Conservation (phyloP, 2,888 invertebrate genomes). For the Tuberolachnus salignus region DNA sequence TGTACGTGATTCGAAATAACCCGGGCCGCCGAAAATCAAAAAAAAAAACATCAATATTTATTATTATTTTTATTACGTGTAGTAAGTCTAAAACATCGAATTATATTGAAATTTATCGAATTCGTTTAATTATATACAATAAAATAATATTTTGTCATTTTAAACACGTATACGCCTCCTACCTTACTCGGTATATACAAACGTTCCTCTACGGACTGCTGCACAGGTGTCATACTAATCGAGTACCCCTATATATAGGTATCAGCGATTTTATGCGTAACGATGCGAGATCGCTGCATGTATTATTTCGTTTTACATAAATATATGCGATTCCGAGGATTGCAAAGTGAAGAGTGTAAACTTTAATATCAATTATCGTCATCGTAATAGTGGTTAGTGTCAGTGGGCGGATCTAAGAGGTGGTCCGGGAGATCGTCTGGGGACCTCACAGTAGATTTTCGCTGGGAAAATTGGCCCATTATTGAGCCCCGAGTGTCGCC, state of each 20-base stretch:
- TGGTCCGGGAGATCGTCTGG: too few species aligned
- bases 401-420: too few species aligned
- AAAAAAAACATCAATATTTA: conserved; percentile 17
- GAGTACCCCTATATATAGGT: background rate
- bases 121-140: conserved; percentile 39
- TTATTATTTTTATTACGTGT: conserved; percentile 46
- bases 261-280: background rate
- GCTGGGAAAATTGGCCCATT: too few species aligned
- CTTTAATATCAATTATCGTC: too few species aligned
- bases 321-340: background rate
- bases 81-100: conserved; percentile 23
- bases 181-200: background rate
- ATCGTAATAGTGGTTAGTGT: too few species aligned
- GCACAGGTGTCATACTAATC: conserved; percentile 40
- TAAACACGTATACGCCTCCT: conserved; percentile 32
- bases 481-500: too few species aligned
- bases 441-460: too few species aligned
- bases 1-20: conserved; percentile 37
- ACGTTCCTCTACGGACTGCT: background rate
- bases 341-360: background rate
- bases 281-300: background rate
- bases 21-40: conserved; percentile 18
- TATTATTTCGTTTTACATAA: too few species aligned
- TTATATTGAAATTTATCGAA: conserved; percentile 31
- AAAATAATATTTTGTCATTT: conserved; percentile 27